Evolutionary conservation across 2,113 vertebrate genomes (phyloP), one percentile per base, ranked within the genome.

Genomic region (Oreochromis spilurus): DNA sequence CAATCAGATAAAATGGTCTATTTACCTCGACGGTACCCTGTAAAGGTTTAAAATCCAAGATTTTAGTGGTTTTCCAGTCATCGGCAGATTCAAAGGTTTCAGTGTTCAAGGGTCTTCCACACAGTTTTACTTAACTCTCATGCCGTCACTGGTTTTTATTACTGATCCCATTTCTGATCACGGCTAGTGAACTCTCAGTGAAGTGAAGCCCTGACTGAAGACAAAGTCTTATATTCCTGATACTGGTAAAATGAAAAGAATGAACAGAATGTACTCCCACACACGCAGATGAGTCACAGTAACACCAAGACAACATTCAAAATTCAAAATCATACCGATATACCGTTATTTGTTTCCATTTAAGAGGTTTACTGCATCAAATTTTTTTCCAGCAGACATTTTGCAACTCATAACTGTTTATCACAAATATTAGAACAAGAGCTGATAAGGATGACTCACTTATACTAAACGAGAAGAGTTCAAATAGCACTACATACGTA

Each of bases 321-420:
- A 55, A 11, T 24, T 78, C 40, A n/a, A 45, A 75, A 75, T 50
- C 45, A 29, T 50, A 31, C 43, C 9, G 3, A 48, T 50, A 48
- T 75, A 11, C 24, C 1, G 6, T 75, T 75, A 31, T 50, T 50
- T 75, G 43, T 75, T 75, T 75, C 70, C 70, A 50, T 24, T 72
- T 43, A 70, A 40, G 36, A 70, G 34, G 38, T 45, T 72, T 75
- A 29, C 16, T 7, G 14, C 5, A 50, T 50, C 16, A 31, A 17
- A 0, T 1, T 2, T 8, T 77, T 75, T 75, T 31, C 43, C 43
- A 50, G 43, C 24, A 75, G 26, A 75, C 5, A 50, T 31, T 50
- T 77, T 29, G 9, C 8, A 29, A 75, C 8, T 75, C 14, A 75
- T 3, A 50, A 77, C 45, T 75, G 36, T 72, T 72, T 45, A 72